These are phyloP conservation scores for Lasioglossum figueresi DNA, from an alignment of 2,888 invertebrate genomes.

Conservation along the genomic window DNA sequence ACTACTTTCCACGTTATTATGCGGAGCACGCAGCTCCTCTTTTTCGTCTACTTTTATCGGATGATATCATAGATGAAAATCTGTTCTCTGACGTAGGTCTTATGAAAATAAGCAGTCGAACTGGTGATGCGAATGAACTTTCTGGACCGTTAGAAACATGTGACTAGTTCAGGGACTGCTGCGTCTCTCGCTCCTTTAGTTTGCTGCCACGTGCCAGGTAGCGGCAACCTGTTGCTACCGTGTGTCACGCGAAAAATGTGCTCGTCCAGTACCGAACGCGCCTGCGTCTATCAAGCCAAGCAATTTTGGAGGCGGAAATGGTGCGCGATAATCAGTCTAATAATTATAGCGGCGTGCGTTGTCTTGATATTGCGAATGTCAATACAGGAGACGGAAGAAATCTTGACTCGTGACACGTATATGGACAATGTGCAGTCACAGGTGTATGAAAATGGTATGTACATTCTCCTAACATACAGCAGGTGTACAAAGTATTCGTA, in stretches of 20 bases:
- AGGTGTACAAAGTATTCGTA: no score
- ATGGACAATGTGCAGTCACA: conserved; percentile 6
- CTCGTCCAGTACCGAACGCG: background rate
- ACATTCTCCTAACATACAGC: background rate
- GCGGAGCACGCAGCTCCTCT: no score
- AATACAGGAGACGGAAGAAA: background rate
- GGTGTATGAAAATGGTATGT: conserved; percentile 49
- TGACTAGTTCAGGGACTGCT: background rate
- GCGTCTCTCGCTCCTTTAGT: background rate
- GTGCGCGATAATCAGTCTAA: background rate
- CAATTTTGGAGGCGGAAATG: conserved; percentile 27
- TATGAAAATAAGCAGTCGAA: background rate
- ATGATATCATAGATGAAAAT: background rate
- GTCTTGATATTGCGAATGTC: conserved; percentile 9
- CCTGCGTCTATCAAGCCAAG: background rate
- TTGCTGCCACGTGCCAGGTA: background rate
- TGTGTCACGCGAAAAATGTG: conserved; percentile 10
- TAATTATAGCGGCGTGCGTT: background rate
- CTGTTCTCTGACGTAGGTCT: no score
- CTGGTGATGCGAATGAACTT: no score
- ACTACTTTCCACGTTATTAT: background rate
- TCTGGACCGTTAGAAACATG: background rate
- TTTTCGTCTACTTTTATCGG: background rate
- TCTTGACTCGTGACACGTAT: background rate
- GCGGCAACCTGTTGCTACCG: conserved; percentile 31